These are phyloP conservation scores for Acanthaster planci DNA, from an alignment of 35 echinoderm and acorn worm genomes.

Conservation along the genomic window DNA sequence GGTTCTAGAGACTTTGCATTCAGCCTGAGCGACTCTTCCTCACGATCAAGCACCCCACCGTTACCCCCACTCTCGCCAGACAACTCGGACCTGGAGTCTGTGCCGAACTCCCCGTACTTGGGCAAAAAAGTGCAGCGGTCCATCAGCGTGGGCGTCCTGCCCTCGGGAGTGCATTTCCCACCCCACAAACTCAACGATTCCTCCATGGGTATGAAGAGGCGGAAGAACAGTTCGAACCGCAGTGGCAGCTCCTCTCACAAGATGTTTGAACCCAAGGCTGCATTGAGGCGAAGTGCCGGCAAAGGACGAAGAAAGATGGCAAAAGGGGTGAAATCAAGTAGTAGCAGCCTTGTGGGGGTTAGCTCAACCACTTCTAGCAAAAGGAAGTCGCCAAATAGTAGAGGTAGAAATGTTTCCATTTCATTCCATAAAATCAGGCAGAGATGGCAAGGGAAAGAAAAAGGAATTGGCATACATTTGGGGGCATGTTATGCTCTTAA, in stretches of 20 bases:
- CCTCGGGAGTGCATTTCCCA: background rate
- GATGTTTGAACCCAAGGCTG: constrained; percentile 42
- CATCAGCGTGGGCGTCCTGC: constrained; percentile 32
- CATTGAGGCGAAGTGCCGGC: constrained; percentile 39
- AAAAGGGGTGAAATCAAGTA: constrained; percentile 31
- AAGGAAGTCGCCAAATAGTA: constrained; percentile 42
- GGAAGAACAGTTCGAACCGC: constrained; percentile 18
- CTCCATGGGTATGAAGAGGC: constrained; percentile 18
- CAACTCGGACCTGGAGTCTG: constrained; percentile 57
- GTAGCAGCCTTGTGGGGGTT: constrained; percentile 16
- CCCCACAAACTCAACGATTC: background rate
- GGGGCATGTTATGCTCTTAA: too few relatives aligned
- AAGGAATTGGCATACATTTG: too few relatives aligned
- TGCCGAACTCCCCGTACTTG: constrained; percentile 47
- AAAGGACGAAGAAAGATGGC: constrained; percentile 55
- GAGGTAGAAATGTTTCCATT: constrained; percentile 36
- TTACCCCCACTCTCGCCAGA: constrained; percentile 80
- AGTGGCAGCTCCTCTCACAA: constrained; percentile 14
- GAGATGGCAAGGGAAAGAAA: too few relatives aligned
- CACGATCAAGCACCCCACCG: constrained; percentile 80
- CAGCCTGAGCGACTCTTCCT: constrained; percentile 44
- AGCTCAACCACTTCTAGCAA: constrained; percentile 17
- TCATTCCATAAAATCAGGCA: too few relatives aligned
- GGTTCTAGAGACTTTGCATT: constrained; percentile 9
- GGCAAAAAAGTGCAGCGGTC: constrained; percentile 48